phyloP scores from a whole-genome alignment of 2,888 invertebrate species.

The Aspidiotus rigidus region DNA sequence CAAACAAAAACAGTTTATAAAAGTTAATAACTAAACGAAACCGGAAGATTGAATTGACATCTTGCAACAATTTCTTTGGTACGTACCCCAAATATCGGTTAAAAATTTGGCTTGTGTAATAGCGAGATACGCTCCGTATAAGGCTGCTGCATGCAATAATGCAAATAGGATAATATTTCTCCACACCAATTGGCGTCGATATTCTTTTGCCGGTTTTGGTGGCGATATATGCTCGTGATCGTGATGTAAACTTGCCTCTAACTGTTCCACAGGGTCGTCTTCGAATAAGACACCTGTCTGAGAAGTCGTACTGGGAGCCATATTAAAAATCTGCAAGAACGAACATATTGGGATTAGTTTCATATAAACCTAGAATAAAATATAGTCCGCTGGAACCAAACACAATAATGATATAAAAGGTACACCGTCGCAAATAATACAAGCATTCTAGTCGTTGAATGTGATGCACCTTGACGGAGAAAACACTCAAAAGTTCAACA shows the following conservation, averaged over 20 bases:
- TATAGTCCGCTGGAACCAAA: too few relatives aligned
- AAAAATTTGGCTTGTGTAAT: conserved; percentile 63
- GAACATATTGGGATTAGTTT: not conserved
- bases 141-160: conserved; percentile 63
- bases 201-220: conserved; percentile 35
- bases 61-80: not conserved
- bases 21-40: not conserved
- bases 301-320: conserved; percentile 29
- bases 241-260: conserved; percentile 25
- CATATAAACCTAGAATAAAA: too few relatives aligned
- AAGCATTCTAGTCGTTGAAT: too few relatives aligned
- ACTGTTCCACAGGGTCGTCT: conserved; percentile 24
- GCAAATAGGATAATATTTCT: conserved; percentile 69
- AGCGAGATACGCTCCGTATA: conserved; percentile 65
- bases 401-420: too few relatives aligned
- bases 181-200: conserved; percentile 56
- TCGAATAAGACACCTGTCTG: conserved; percentile 31
- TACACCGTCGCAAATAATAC: too few relatives aligned
- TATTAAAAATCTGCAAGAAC: not conserved
- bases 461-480: too few relatives aligned
- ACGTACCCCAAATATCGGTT: conserved; percentile 64
- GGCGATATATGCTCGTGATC: conserved; percentile 24
- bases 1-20: conserved; percentile 16
- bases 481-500: too few relatives aligned
- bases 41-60: not conserved